These are phyloP conservation scores for Dermochelys coriacea DNA, from an alignment of 2,797 vertebrate species.

Conservation along the genomic window DNA sequence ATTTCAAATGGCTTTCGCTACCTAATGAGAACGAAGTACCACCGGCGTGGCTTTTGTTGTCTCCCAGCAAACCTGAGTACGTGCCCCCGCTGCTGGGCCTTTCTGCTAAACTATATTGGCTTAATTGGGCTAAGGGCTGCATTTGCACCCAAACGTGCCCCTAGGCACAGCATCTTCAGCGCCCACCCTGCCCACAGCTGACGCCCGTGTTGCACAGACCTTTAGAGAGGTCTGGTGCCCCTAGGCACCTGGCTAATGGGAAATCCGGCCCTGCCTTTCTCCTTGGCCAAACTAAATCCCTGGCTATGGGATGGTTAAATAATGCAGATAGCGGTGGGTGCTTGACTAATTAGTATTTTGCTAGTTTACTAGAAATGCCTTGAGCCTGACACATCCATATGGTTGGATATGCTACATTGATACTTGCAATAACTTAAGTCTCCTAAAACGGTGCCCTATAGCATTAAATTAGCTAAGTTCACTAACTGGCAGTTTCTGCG, in stretches of 20 bases:
- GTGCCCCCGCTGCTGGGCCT: no score
- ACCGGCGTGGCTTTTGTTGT: background rate
- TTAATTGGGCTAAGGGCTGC: background rate
- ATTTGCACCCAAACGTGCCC: no score
- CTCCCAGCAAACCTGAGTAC: background rate
- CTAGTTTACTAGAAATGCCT: background rate
- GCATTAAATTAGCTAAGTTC: background rate
- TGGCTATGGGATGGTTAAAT: background rate
- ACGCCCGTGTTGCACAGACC: no score
- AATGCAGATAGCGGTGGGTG: background rate
- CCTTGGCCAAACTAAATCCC: background rate
- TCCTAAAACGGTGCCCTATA: background rate
- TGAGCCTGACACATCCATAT: background rate
- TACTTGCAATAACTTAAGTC: background rate
- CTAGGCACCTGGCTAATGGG: no score
- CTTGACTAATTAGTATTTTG: background rate
- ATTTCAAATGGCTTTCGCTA: no score
- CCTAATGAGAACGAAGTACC: background rate
- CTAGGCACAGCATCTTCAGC: no score
- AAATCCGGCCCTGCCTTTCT: background rate
- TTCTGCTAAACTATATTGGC: background rate
- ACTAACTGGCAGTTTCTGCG: background rate
- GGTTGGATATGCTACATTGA: background rate
- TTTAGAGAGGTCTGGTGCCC: no score
- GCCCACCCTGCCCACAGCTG: no score